Evolutionary conservation across 53 echinoderm and acorn worm species (phyloP).

Genomic region (Antedon mediterranea): DNA sequence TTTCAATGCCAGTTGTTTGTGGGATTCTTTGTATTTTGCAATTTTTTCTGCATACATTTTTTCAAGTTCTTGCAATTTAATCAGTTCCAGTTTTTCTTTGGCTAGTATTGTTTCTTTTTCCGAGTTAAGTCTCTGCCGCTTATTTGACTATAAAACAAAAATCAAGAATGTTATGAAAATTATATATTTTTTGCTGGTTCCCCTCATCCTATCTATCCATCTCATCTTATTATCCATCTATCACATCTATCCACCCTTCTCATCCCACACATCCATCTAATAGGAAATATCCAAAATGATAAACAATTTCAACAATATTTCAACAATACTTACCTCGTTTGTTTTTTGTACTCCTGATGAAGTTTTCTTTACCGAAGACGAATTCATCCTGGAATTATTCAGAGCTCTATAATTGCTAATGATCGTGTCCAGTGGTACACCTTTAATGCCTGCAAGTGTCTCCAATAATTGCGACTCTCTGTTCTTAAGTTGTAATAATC

Average conservation of each 20-base stretch:
- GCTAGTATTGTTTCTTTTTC: slow-evolving; percentile 1
- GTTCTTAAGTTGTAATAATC: not conserved
- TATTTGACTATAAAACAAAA: not conserved
- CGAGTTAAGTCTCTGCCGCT: not conserved
- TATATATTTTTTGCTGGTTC: too few species aligned
- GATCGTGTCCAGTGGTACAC: not conserved
- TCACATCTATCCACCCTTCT: too few species aligned
- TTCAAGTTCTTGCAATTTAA: slow-evolving; percentile 60
- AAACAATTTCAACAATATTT: not conserved
- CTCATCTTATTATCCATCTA: too few species aligned
- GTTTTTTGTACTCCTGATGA: not conserved
- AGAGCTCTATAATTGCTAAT: not conserved
- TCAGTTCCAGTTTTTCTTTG: slow-evolving; percentile 31
- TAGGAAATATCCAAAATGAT: too few species aligned
- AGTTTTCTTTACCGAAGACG: not conserved
- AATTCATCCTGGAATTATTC: not conserved
- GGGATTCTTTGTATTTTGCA: slow-evolving; percentile 22
- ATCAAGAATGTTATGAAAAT: not conserved
- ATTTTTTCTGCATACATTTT: slow-evolving; percentile 62
- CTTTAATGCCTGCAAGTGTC: not conserved
- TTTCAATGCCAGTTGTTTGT: not conserved
- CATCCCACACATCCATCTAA: too few species aligned
- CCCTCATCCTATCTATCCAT: too few species aligned
- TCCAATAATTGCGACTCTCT: not conserved
- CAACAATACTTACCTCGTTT: not conserved